phyloP scores from a whole-genome alignment of 2,113 vertebrate genomes.

The Gorsachius goisagi region DNA sequence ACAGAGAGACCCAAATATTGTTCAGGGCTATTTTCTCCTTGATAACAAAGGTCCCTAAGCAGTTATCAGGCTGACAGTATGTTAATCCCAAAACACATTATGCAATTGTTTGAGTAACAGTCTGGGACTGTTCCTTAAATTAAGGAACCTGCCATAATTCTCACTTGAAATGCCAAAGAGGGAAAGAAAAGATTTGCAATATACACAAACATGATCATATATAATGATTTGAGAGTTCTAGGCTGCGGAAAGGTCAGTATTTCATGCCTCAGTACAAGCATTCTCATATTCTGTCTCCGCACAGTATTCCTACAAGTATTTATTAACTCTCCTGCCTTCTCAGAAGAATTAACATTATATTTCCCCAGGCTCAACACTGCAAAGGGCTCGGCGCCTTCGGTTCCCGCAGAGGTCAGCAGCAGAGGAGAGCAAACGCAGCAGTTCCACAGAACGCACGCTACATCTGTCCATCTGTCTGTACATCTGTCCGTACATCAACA shows the following conservation, averaged over 20 bases:
- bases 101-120: not conserved
- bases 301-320: not conserved
- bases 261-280: not conserved
- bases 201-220: not conserved
- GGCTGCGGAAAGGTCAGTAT: not conserved
- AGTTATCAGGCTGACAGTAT: not conserved
- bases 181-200: not conserved
- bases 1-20: not conserved
- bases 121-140: not conserved
- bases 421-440: not conserved
- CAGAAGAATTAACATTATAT: not conserved
- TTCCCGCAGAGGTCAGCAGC: not conserved
- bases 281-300: not conserved
- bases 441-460: fast-evolving
- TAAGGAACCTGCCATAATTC: not conserved
- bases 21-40: not conserved
- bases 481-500: fast-evolving
- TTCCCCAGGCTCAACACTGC: not conserved
- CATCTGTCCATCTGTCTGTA: not conserved
- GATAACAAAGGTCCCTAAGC: not conserved
- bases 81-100: not conserved
- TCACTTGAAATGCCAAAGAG: not conserved
- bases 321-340: not conserved
- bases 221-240: not conserved
- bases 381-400: not conserved